Base-by-base conservation (phyloP, 2,113 vertebrate genomes). In the Apteryx mantelli region DNA sequence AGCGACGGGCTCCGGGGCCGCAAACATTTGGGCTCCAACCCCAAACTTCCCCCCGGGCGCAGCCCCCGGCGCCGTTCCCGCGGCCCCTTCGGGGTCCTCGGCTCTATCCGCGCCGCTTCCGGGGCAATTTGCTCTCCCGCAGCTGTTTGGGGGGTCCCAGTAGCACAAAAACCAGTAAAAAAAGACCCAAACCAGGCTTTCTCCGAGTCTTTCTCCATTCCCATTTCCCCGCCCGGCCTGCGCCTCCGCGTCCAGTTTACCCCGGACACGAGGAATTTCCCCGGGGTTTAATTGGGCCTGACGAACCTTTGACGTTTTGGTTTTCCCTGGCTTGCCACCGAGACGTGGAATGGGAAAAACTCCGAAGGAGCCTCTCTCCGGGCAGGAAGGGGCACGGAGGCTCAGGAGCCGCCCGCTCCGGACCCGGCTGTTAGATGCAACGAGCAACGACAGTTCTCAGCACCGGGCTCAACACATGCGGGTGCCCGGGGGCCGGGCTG, bases 261-360 rank as follows among this genome's bases (percentile, higher is more conserved):
- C 44, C 52, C 50, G 44, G 82, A 66, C 86, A 38, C 48, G 3
- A 63, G 46, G 86, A 84, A 64, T 13, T 75, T 30, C 48, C 77
- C 82, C 44, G 80, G 66, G 28, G 79, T 76, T 86, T 63, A 26
- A 48, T 48, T 48, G 66, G 71, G 40, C 52, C 40, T 68, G 19
- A 68, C 38, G 46, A 88, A 77, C 10, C 21, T 88, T 63, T 64
- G 48, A 34, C 30, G 12, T 32, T 28, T 76, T 53, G 15, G 46
- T 75, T 86, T 83, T 77, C 87, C 82, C 71, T 38, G 80, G 71
- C 46, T 82, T 32, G 32, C 40, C 44, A 86, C 40, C 76, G 63
- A 65, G 91, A 89, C 71, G 78, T 93, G 95, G 84, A 93, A 83
- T 94, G 91, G 95, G 89, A 91, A 86, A 91, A 94, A 38, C 73